Evolutionary conservation across 37 sponge, comb jelly and placozoan genomes (phyloP).

Genomic region (Geodia barretti): DNA sequence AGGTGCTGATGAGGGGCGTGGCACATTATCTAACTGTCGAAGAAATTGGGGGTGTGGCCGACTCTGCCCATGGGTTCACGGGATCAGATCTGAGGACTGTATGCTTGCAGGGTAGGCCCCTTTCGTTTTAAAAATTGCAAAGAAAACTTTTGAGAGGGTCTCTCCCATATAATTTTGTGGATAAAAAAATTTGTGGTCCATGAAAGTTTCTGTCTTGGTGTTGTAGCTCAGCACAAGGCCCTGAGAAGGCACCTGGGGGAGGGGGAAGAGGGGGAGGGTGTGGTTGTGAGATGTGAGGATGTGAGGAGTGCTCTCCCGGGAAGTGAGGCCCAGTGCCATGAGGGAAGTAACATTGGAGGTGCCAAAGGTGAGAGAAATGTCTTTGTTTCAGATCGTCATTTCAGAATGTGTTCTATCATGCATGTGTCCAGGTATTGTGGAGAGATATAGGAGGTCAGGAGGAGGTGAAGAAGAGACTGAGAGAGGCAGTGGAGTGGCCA

Average conservation of each 20-base stretch:
- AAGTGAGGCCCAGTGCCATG: conserved; percentile 93
- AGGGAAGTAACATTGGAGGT: conserved; percentile 91
- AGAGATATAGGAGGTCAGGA: conserved; percentile 90
- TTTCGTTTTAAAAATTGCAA: neutral
- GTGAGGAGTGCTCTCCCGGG: conserved; percentile 58
- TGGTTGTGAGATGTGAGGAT: conserved; percentile 40
- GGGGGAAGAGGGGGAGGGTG: conserved; percentile 4
- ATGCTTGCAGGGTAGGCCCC: conserved; percentile 67
- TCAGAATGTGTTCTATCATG: neutral
- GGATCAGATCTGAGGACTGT: conserved; percentile 86
- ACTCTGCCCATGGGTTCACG: conserved; percentile 87
- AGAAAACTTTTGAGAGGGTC: too few relatives aligned
- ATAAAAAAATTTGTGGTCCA: too few relatives aligned
- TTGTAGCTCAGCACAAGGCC: conserved; percentile 47
- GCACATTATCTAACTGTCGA: conserved; percentile 24
- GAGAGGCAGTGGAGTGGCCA: conserved; percentile 91
- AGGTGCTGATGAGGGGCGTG: conserved; percentile 3
- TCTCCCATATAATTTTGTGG: too few relatives aligned
- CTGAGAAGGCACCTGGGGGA: conserved; percentile 25
- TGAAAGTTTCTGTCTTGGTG: neutral
- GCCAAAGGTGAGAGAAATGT: conserved; percentile 65
- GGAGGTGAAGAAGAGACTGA: conserved; percentile 83
- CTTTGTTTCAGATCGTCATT: neutral
- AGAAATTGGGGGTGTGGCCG: conserved; percentile 52
- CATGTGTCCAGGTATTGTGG: conserved; percentile 78